A percentile compares a stretch with the other conserved stretches of the same genome.
Conservation (phyloP, 2,888 invertebrate species). For the Junonia oenone region DNA sequence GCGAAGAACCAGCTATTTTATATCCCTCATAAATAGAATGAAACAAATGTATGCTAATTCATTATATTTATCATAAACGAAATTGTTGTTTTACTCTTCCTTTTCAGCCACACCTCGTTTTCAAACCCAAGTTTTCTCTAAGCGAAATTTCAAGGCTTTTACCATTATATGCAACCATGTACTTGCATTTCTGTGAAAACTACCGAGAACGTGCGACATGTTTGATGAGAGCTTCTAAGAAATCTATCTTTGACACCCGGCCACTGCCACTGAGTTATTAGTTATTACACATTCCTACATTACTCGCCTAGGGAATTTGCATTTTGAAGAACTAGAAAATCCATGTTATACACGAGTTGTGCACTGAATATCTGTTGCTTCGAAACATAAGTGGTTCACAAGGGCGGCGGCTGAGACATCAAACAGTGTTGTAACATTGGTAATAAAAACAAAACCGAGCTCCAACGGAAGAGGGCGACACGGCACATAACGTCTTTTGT, state of each 20-base stretch:
- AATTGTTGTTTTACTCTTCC: slow-evolving; percentile 2
- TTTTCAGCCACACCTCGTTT: slow-evolving; percentile 7
- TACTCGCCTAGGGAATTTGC: neutral
- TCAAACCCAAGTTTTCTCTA: neutral
- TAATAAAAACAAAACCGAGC: slow-evolving; percentile 26
- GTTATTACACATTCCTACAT: neutral
- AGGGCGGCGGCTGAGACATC: slow-evolving; percentile 44
- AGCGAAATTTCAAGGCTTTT: neutral
- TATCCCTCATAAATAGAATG: neutral
- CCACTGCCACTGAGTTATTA: slow-evolving; percentile 3
- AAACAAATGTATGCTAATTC: neutral
- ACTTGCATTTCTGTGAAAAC: slow-evolving; percentile 11
- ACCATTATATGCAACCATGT: neutral
- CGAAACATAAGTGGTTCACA: slow-evolving; percentile 27
- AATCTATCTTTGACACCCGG: slow-evolving; percentile 12
- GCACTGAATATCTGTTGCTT: slow-evolving; percentile 31
- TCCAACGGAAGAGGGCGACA: slow-evolving; percentile 29
- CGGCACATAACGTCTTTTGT: slow-evolving; percentile 38
- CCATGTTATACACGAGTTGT: neutral
- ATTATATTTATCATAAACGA: neutral
- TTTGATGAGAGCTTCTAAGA: slow-evolving; percentile 18
- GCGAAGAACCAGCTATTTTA: slow-evolving; percentile 14
- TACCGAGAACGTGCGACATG: slow-evolving; percentile 17
- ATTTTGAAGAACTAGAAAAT: neutral
- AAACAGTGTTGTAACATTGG: slow-evolving; percentile 19